phyloP scores from a whole-genome alignment of 2,113 vertebrate genomes.

The Peromyscus californicus region DNA sequence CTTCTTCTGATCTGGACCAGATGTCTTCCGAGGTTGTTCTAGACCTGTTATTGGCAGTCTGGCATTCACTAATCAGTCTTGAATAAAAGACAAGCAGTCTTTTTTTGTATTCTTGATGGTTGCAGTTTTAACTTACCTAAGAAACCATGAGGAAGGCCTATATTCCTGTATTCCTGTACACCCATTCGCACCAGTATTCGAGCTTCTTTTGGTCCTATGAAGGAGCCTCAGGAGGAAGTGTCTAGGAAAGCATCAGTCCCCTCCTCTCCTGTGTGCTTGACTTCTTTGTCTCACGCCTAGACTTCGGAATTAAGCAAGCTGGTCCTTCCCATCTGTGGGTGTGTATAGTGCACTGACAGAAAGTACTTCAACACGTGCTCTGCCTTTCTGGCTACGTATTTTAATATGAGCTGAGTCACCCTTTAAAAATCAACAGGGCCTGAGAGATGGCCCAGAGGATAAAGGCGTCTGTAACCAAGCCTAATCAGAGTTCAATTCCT shows the following conservation, averaged over 20 bases:
- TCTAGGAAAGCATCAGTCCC: neutral
- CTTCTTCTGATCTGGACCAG: neutral
- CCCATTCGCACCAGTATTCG: neutral
- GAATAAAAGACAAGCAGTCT: neutral
- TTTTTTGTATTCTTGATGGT: neutral
- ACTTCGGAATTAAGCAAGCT: neutral
- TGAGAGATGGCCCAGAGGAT: neutral
- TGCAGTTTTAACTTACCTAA: neutral
- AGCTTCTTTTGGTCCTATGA: neutral
- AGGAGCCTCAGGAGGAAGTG: neutral
- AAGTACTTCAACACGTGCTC: neutral
- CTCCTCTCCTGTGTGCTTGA: neutral
- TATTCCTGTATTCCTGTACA: neutral
- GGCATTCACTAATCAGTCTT: neutral
- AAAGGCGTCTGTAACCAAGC: neutral
- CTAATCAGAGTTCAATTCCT: neutral
- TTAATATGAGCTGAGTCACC: neutral
- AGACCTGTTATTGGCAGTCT: neutral
- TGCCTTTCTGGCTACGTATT: conserved; percentile 3
- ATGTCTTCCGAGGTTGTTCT: neutral
- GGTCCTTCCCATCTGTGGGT: neutral
- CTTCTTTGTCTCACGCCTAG: neutral
- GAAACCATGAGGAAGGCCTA: neutral
- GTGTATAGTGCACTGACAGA: neutral
- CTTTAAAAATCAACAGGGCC: neutral